A percentile compares a stretch with the other conserved stretches of the same genome.
These are phyloP conservation scores for Nephrotoma flavescens DNA, from an alignment of 2,888 invertebrate genomes.

Conservation along the genomic window DNA sequence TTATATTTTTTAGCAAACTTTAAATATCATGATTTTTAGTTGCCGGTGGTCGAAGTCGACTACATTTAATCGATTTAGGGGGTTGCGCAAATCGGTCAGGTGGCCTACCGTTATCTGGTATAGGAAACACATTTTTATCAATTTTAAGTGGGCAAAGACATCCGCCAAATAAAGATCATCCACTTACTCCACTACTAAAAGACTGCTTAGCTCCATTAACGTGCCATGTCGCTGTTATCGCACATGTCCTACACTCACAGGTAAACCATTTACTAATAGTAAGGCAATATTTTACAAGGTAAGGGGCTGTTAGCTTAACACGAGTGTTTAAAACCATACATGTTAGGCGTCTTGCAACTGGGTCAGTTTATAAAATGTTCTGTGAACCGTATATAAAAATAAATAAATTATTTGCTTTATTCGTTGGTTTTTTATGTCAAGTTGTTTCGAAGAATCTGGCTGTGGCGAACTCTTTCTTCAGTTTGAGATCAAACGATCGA, in stretches of 20 bases:
- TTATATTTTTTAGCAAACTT: neutral
- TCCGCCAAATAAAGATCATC: slow-evolving; percentile 90
- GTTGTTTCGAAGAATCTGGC: too few species aligned
- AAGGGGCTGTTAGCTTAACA: too few species aligned
- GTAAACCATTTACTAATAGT: slow-evolving; percentile 17
- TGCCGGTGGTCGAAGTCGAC: slow-evolving; percentile 87
- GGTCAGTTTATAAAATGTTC: too few species aligned
- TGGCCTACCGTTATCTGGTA: slow-evolving; percentile 82
- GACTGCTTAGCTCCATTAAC: slow-evolving; percentile 88
- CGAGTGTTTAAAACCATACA: too few species aligned
- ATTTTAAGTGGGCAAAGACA: slow-evolving; percentile 96
- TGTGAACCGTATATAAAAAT: too few species aligned
- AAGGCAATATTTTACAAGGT: too few species aligned
- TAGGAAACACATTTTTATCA: slow-evolving; percentile 89
- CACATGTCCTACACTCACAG: slow-evolving; percentile 70
- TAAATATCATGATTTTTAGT: slow-evolving; percentile 41
- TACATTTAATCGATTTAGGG: slow-evolving; percentile 92
- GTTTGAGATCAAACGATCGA: too few species aligned
- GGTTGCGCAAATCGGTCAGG: slow-evolving; percentile 80
- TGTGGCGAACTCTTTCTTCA: too few species aligned
- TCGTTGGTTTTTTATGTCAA: too few species aligned
- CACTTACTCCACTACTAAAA: slow-evolving; percentile 82
- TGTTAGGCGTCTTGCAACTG: too few species aligned
- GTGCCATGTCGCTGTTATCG: slow-evolving; percentile 91
- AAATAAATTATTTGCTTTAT: too few species aligned